Base-by-base conservation (phyloP, 2,797 vertebrate species). In the Cyclura pinguis region DNA sequence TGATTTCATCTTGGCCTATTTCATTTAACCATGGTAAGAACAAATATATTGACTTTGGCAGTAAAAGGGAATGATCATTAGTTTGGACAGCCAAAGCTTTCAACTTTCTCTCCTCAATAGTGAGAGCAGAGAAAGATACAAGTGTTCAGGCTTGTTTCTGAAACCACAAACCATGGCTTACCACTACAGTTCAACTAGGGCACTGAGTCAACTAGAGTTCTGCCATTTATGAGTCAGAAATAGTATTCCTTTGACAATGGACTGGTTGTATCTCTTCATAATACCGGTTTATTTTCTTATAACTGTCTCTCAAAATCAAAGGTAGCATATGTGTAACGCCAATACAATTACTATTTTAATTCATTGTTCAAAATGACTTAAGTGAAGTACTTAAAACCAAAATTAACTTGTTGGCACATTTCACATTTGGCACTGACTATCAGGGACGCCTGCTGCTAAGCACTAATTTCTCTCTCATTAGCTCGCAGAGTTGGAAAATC, bases 401-500 rank as follows among this genome's bases (percentile, higher is more conserved):
- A 96, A 95, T 95, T 92, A 95, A 96, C 94, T 95, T 95, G 83
- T 93, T 96, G 95, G 95, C 94, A 95, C 91, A 90, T 95, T 93
- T 96, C 92, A 85, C 92, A 88, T 93, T 96, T 96, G 94, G 91
- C 91, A 94, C 92, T 81, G 94, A 94, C 87, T 95, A 92, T 93
- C 87, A 87, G 67, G 94, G 95, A 90, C 94, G 95, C 96, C 96
- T 95, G 95, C 95, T 95, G 96, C 89, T 96, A 96, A 94, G 94
- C 89, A 95, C 92, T 96, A 96, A 96, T 96, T 96, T 95, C 94
- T 93, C 91, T 95, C 93, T 95, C 96, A 95, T 96, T 96, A 96
- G 95, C 24, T 7, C 91, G 72, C 90, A 87, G 92, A 96, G 93
- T 76, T 91, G 94, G 95, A 93, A 96, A 96, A 96, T 95, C 94